Conservation (phyloP, 2,888 invertebrate genomes). For the Cephus spinipes region DNA sequence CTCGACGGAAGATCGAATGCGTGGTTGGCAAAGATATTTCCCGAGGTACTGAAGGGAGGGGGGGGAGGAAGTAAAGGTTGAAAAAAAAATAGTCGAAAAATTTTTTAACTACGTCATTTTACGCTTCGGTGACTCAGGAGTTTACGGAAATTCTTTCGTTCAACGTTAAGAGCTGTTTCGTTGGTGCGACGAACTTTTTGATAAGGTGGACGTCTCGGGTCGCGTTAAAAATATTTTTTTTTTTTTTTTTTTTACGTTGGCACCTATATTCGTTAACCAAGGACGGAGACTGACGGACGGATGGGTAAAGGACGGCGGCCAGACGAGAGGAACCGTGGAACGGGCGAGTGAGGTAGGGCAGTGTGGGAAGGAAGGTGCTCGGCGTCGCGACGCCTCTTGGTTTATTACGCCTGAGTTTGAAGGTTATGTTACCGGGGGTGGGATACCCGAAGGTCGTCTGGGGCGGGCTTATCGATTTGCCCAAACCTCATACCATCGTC, state of each 20-base stretch:
- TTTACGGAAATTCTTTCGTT: too few relatives aligned
- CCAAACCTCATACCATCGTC: conserved; percentile 17
- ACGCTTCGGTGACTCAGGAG: too few relatives aligned
- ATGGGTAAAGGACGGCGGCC: conserved; percentile 8
- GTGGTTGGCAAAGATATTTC: too few relatives aligned
- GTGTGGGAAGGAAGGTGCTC: conserved; percentile 34
- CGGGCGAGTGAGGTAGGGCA: conserved; percentile 56
- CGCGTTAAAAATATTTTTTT: too few relatives aligned
- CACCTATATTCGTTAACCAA: background rate
- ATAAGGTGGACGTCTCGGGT: too few relatives aligned
- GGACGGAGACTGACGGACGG: background rate
- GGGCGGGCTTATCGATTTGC: conserved; percentile 60
- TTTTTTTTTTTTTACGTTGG: background rate
- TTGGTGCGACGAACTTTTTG: too few relatives aligned
- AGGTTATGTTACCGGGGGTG: conserved; percentile 33
- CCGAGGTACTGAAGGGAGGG: too few relatives aligned
- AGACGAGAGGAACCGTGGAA: conserved; percentile 27
- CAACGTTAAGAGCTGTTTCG: too few relatives aligned
- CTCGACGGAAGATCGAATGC: background rate
- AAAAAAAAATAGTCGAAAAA: too few relatives aligned
- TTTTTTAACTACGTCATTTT: too few relatives aligned
- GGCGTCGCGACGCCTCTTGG: conserved; percentile 28
- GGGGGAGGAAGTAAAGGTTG: too few relatives aligned
- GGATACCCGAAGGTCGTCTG: conserved; percentile 60
- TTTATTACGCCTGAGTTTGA: conserved; percentile 36